Evolutionary conservation across 2,113 vertebrate species (phyloP).

Genomic region (Astatoreochromis straeleni): DNA sequence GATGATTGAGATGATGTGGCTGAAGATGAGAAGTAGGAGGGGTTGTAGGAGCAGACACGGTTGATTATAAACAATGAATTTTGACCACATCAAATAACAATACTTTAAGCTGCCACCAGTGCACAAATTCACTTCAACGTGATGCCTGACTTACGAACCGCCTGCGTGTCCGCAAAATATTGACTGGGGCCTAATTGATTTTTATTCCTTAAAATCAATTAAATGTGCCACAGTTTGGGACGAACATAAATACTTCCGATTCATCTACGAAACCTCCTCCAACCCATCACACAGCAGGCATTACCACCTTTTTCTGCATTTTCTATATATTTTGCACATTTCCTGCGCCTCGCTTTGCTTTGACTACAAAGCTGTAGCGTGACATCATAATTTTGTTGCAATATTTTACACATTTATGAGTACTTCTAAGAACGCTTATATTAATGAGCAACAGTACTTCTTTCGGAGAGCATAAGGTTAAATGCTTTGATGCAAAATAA

Average conservation of each 20-base stretch:
- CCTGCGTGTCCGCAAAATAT: background rate
- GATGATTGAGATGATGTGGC: background rate
- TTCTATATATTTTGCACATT: background rate
- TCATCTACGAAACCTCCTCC: fast-evolving
- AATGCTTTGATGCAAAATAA: background rate
- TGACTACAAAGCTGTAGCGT: background rate
- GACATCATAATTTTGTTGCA: background rate
- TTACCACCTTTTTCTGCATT: background rate
- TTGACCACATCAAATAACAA: background rate
- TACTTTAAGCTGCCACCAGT: background rate
- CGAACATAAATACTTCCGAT: background rate
- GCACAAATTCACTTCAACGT: background rate
- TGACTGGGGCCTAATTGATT: background rate
- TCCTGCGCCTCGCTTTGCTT: background rate
- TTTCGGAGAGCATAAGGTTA: background rate
- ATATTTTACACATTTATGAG: background rate
- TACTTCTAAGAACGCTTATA: background rate
- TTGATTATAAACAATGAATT: background rate
- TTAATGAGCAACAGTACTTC: fast-evolving
- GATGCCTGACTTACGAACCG: background rate
- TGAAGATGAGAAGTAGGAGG: background rate
- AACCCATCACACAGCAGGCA: background rate
- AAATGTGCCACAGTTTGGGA: background rate
- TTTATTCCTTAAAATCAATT: background rate
- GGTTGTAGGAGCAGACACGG: background rate